Evolutionary conservation across 2,888 invertebrate species (phyloP).

Genomic region (Oegoconia quadripuncta): DNA sequence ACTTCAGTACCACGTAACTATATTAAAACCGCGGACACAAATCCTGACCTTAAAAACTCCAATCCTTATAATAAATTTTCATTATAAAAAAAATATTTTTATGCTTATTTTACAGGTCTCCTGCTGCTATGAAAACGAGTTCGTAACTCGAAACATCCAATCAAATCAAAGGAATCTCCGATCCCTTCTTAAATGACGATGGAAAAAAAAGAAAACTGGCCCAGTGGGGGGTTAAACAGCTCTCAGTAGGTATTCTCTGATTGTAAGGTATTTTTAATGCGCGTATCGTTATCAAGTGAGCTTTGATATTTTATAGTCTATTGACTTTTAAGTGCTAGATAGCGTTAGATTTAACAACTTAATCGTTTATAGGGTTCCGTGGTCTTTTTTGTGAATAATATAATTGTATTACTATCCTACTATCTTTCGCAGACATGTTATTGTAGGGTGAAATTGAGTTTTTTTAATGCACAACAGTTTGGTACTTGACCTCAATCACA

Average conservation of each 20-base stretch:
- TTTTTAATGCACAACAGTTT: too few species aligned
- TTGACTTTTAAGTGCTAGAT: not conserved
- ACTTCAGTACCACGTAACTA: too few species aligned
- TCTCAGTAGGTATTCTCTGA: conserved; percentile 27
- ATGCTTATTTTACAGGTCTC: not conserved
- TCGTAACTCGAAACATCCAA: not conserved
- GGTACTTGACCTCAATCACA: too few species aligned
- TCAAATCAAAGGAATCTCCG: conserved; percentile 3
- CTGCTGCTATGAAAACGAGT: not conserved
- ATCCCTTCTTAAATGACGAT: conserved; percentile 19
- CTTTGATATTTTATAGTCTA: not conserved
- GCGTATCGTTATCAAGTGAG: not conserved
- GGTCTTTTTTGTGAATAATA: too few species aligned
- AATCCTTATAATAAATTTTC: not conserved
- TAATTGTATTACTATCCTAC: too few species aligned
- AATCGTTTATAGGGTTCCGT: not conserved
- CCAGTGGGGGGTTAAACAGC: conserved; percentile 34
- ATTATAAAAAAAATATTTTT: not conserved
- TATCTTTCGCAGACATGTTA: too few species aligned
- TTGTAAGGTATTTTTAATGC: not conserved
- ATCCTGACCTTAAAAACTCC: not conserved
- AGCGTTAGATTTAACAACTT: not conserved
- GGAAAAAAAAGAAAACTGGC: conserved; percentile 28
- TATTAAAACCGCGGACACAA: too few species aligned
- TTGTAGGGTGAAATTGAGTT: too few species aligned